Evolutionary conservation across 2,888 invertebrate species (phyloP).

Genomic region (Platycnemis pennipes): DNA sequence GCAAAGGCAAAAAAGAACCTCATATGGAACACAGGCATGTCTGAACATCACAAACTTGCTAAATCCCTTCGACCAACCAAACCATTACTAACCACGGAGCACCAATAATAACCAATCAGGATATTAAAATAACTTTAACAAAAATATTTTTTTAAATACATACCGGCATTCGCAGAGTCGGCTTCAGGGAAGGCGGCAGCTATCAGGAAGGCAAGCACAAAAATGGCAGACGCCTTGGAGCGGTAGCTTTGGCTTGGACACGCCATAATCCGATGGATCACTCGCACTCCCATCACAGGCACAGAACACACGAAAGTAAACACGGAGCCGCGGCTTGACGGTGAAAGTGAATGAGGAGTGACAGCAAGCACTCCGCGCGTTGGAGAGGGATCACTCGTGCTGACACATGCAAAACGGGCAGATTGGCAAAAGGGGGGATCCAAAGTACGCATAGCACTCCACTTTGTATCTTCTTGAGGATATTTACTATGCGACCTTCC

Average conservation of each 20-base stretch:
- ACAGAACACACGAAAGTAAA: conserved; percentile 40
- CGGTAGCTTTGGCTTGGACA: neutral
- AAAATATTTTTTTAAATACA: too few species aligned
- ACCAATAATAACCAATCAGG: too few species aligned
- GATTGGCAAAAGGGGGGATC: neutral
- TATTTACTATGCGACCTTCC: neutral
- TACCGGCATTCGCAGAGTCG: conserved; percentile 42
- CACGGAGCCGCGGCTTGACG: neutral
- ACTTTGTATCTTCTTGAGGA: neutral
- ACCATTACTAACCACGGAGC: too few species aligned
- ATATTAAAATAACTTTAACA: too few species aligned
- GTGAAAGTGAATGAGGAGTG: neutral
- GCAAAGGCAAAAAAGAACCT: too few species aligned
- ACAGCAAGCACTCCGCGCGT: neutral
- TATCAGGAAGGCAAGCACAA: neutral
- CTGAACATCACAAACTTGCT: too few species aligned
- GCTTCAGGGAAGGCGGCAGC: neutral
- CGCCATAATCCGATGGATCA: conserved; percentile 38
- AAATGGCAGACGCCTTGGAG: neutral
- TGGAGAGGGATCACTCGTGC: neutral
- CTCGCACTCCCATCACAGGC: conserved; percentile 48
- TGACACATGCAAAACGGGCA: neutral
- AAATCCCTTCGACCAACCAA: too few species aligned
- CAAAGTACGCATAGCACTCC: neutral
- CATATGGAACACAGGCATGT: too few species aligned